phyloP scores from a whole-genome alignment of 2,113 vertebrate genomes.

The Podiceps cristatus region DNA sequence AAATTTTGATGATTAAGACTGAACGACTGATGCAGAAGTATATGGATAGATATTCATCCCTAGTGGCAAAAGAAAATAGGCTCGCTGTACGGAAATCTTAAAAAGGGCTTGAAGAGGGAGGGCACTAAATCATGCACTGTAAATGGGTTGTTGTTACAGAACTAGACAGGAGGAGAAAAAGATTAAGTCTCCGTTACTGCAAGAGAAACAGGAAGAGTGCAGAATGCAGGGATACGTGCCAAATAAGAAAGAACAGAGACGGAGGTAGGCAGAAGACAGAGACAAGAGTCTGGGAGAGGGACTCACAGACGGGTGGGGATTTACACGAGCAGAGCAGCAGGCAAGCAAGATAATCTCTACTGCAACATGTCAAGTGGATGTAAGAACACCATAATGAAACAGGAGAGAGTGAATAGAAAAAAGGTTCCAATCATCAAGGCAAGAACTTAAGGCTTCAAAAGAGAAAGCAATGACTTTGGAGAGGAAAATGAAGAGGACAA shows the following conservation, averaged over 20 bases:
- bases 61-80: not conserved
- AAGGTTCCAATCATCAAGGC: not conserved
- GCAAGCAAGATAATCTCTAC: constrained; percentile 16
- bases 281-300: not conserved
- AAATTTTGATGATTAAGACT: not conserved
- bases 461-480: not conserved
- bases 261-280: not conserved
- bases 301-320: not conserved
- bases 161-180: not conserved
- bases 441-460: constrained; percentile 2
- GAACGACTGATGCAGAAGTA: not conserved
- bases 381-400: not conserved
- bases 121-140: not conserved
- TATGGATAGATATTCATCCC: not conserved
- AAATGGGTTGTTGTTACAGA: not conserved
- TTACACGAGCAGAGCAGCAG: not conserved
- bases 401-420: not conserved
- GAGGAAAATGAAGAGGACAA: not conserved
- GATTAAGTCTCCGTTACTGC: not conserved
- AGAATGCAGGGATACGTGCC: not conserved
- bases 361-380: not conserved
- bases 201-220: not conserved
- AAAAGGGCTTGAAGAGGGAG: not conserved
- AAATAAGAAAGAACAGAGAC: not conserved
- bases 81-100: not conserved